Conservation (phyloP, 1,140 invertebrate genomes). For the Scaptomyza pallida region DNA sequence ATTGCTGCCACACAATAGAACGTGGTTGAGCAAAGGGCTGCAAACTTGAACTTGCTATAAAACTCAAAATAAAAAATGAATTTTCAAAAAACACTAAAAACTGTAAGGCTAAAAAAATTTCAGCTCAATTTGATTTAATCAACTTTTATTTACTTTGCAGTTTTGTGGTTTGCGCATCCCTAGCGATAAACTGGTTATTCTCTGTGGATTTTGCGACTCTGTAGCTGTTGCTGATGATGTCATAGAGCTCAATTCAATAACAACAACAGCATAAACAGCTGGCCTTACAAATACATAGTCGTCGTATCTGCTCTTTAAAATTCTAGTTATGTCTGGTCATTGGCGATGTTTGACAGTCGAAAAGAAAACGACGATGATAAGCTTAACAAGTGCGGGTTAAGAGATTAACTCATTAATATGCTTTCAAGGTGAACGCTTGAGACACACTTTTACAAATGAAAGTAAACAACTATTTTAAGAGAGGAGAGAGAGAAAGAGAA, state of each 20-base stretch:
- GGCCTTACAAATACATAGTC: conserved; percentile 29
- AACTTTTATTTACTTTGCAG: no score
- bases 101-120: not conserved
- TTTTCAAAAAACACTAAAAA: not conserved
- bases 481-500: not conserved
- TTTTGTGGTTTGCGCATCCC: conserved; percentile 31
- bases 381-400: conserved; percentile 58
- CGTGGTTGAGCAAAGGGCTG: conserved; percentile 22
- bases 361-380: conserved; percentile 46
- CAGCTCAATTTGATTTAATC: no score
- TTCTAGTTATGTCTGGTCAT: conserved; percentile 3
- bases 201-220: conserved; percentile 28
- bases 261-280: conserved; percentile 55
- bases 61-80: not conserved
- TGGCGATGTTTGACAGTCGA: conserved; percentile 41
- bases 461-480: conserved; percentile 65
- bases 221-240: conserved; percentile 61
- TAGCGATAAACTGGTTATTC: conserved; percentile 60
- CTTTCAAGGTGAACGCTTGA: conserved; percentile 61
- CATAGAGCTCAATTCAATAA: conserved; percentile 54
- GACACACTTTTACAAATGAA: conserved; percentile 37
- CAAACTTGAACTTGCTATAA: not conserved
- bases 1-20: conserved; percentile 19
- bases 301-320: not conserved
- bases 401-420: conserved; percentile 68